Conservation (phyloP, 1,140 invertebrate genomes). For the Drosophila malerkotliana region DNA sequence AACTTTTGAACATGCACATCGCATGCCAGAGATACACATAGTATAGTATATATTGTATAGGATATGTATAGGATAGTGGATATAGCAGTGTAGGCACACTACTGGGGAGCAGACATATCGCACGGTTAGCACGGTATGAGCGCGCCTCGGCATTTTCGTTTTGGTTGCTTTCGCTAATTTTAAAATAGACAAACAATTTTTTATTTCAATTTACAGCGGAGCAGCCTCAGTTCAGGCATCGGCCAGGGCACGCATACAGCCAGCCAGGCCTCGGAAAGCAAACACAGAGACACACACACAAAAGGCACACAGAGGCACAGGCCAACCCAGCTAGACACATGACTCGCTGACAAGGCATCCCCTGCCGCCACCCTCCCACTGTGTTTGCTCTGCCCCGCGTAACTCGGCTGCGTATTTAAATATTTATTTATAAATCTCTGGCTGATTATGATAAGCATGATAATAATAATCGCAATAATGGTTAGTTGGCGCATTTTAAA, state of each 20-base stretch:
- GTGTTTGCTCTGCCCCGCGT: conserved; percentile 64
- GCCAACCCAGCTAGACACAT: conserved; percentile 51
- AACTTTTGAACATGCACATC: conserved; percentile 44
- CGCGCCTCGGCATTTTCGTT: conserved; percentile 66
- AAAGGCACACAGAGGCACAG: neutral
- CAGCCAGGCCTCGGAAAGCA: conserved; percentile 15
- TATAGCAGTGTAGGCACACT: too few species aligned
- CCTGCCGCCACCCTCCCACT: conserved; percentile 3
- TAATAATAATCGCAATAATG: conserved; percentile 69
- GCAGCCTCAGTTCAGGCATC: conserved; percentile 10
- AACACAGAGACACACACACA: conserved; percentile 24
- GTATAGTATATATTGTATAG: neutral
- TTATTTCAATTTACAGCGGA: conserved; percentile 75
- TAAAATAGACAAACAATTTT: conserved; percentile 80
- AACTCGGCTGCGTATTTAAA: conserved; percentile 80
- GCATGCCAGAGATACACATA: conserved; percentile 1
- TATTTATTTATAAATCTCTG: conserved; percentile 78
- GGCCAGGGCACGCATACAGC: conserved; percentile 24
- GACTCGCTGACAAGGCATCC: conserved; percentile 24
- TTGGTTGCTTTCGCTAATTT: conserved; percentile 76
- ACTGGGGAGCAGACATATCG: neutral
- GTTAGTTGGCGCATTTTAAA: conserved; percentile 58
- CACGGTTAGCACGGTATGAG: conserved; percentile 29
- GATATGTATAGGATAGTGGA: neutral
- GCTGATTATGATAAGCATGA: conserved; percentile 76